Percentiles rank a stretch among this genome's conserved stretches.
Evolutionary conservation across 92 coral and sea anemone genomes (phyloP).

Genomic region (Desmophyllum pertusum): DNA sequence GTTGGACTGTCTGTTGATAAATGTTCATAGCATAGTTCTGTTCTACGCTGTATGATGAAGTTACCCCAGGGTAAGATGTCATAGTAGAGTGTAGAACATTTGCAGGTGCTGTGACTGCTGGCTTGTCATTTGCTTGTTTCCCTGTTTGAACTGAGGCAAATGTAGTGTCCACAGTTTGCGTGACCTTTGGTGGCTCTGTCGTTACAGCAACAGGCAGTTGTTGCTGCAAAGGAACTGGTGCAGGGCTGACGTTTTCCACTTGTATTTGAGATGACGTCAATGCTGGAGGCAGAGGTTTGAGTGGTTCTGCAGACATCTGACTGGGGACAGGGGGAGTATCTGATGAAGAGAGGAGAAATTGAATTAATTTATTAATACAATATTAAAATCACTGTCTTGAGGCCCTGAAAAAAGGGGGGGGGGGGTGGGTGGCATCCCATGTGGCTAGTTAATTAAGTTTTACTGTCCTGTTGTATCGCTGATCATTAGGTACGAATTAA

Average conservation of each 20-base stretch:
- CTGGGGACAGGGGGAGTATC: conserved; percentile 22
- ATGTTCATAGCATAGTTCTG: conserved; percentile 13
- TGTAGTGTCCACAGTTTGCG: conserved; percentile 68
- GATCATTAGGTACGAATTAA: too few species aligned
- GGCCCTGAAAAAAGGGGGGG: too few species aligned
- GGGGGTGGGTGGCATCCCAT: too few species aligned
- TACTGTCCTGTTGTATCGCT: too few species aligned
- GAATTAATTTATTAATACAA: too few species aligned
- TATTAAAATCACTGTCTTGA: too few species aligned
- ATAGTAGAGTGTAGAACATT: conserved; percentile 20
- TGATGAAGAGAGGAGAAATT: not conserved
- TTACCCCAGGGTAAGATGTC: conserved; percentile 9
- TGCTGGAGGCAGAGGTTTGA: conserved; percentile 63
- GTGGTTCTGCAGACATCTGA: conserved; percentile 36
- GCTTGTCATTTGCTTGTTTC: conserved; percentile 23
- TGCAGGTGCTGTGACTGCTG: conserved; percentile 10
- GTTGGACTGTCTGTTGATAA: conserved; percentile 51
- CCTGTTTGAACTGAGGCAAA: conserved; percentile 39
- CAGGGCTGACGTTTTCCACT: conserved; percentile 97
- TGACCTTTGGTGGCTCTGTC: conserved; percentile 63
- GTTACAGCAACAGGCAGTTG: conserved; percentile 35
- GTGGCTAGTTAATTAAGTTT: too few species aligned
- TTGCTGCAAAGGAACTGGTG: conserved; percentile 68
- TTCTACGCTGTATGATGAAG: conserved; percentile 29
- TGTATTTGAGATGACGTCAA: conserved; percentile 74